Evolutionary conservation across 2,113 vertebrate species (phyloP).

Genomic region (Sapajus apella): DNA sequence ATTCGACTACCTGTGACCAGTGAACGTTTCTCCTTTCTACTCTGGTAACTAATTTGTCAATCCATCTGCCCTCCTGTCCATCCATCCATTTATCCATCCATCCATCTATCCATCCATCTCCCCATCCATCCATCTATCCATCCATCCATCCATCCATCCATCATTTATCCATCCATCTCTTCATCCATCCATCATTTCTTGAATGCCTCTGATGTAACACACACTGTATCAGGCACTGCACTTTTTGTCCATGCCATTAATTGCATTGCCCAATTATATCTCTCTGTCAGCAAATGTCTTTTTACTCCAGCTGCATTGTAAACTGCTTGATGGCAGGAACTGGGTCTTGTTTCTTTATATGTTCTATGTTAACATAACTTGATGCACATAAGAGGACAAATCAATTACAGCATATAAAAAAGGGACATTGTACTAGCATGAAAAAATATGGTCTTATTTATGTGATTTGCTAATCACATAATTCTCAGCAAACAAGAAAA

Average conservation of each 20-base stretch:
- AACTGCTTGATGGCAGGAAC: neutral
- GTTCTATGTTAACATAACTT: neutral
- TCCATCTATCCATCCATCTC: neutral
- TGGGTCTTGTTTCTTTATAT: neutral
- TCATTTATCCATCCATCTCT: neutral
- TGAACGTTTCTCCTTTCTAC: conserved; percentile 8
- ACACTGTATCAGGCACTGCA: neutral
- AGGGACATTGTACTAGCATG: neutral
- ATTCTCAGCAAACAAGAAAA: neutral
- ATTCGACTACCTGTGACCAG: neutral
- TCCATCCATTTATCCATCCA: neutral
- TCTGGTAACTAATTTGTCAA: neutral
- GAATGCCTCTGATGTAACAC: neutral
- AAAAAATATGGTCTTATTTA: neutral
- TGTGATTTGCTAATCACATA: neutral
- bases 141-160: too few relatives aligned
- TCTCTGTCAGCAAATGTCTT: neutral
- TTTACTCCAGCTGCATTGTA: neutral
- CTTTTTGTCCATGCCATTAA: neutral
- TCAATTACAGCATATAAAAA: neutral
- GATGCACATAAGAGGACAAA: neutral
- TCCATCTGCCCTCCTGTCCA: neutral
- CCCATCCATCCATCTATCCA: neutral
- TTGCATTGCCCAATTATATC: neutral
- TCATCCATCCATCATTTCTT: neutral